Evolutionary conservation across 2,113 vertebrate genomes (phyloP), one percentile per base, ranked within the genome.

Genomic region (Hemibates koningsi): DNA sequence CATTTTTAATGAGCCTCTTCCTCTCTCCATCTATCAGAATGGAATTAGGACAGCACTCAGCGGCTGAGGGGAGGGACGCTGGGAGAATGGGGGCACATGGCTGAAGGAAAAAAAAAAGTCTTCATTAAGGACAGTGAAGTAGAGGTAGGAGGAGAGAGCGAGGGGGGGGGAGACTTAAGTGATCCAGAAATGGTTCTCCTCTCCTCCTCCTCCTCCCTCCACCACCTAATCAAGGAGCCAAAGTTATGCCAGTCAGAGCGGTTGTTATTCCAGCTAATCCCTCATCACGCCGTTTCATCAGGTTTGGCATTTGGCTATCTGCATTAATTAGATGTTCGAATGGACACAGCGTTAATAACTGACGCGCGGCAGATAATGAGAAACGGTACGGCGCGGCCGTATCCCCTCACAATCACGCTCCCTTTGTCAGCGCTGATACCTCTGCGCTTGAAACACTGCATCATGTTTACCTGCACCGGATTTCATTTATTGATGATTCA

Each of bases 211-310:
- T 10, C 45, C 45, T 85, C 48, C 83, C 24, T 80, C 85, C 61
- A 41, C 88, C 85, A 56, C 86, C 92, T 94, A 89, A 95, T 95
- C 92, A 92, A 78, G 89, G 71, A 89, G 89, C 85, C 87, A 92
- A 94, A 93, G 94, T 92, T 92, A 90, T 90, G 93, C 89, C 32
- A 85, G 93, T 92, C 89, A 68, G 85, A 93, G 68, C 56, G 81
- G 91, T 92, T 94, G 92, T 95, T 95, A 93, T 95, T 94, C 87
- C 82, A 56, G 90, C 91, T 95, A 95, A 96, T 95, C 95, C 95
- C 92, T 89, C 92, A 93, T 92, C 92, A 81, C 24, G 10, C 52
- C 73, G 79, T 92, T 92, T 94, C 94, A 95, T 95, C 94, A 92
- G 93, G 91, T 89, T 91, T 95, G 94, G 91, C 94, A 95, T 95